phyloP scores from a whole-genome alignment of 2,888 invertebrate genomes.

The Eupithecia abbreviata region DNA sequence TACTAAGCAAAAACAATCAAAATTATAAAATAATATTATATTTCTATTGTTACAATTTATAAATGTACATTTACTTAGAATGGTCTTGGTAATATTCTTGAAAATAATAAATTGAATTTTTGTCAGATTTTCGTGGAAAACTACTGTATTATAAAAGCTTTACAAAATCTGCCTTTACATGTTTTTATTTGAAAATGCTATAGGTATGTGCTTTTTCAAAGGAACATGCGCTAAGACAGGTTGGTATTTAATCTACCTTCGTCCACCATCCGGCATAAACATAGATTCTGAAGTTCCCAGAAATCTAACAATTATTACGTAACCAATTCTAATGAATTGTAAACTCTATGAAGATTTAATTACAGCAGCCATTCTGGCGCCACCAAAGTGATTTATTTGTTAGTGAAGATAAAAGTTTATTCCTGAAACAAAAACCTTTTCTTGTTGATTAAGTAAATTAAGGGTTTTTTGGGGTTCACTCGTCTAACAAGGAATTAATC shows the following conservation, averaged over 20 bases:
- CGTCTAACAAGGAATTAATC: not conserved
- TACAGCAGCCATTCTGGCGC: slow-evolving; percentile 54
- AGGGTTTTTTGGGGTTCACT: not conserved
- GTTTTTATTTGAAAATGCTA: no score
- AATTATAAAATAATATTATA: not conserved
- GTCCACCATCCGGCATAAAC: not conserved
- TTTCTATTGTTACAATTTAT: not conserved
- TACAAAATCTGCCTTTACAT: no score
- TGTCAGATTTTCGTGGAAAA: not conserved
- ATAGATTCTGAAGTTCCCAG: not conserved
- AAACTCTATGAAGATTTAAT: slow-evolving; percentile 46
- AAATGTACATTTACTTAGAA: not conserved
- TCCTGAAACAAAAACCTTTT: slow-evolving; percentile 6
- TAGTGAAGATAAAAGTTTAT: slow-evolving; percentile 39
- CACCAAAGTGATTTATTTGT: slow-evolving; percentile 59
- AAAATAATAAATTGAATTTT: no score
- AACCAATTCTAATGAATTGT: not conserved
- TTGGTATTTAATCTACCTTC: not conserved
- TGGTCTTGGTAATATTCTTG: not conserved
- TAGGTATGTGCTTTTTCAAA: no score
- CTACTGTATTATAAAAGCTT: no score
- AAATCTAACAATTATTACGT: not conserved
- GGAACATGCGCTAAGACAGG: no score
- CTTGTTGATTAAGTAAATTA: slow-evolving; percentile 21
- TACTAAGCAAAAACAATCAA: not conserved